Base-by-base conservation (phyloP, 2,888 invertebrate species). In the Pogonocherus hispidulus region DNA sequence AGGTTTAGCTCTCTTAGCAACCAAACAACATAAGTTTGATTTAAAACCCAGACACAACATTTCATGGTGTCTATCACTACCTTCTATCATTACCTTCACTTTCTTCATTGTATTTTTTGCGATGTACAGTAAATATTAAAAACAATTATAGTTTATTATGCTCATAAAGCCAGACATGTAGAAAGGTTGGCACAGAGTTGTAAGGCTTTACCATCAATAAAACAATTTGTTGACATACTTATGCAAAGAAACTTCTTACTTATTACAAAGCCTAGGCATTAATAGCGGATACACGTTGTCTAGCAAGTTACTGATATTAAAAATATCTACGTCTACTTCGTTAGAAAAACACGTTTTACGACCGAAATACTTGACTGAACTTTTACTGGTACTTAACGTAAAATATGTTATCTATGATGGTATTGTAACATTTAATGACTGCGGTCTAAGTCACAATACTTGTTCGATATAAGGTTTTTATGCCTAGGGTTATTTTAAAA, bases 221-320 rank as follows among this genome's bases (percentile, higher is more conserved):
- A 47, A 44, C 23, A 20, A 49, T 35, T 37, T 62, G 62, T 62
- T 51, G 62, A 62, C 62, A 60, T 49, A 62, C 62, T 37, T 62
- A 59, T 20, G 16, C 35, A 23, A 37, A 62, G 37, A 37, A 37
- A 35, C 37, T 4, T n/a, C 5, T 49, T 19, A 59, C 46, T 60
- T 60, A 51, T 49, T 62, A 51, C 51, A 14, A 41, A 14, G 35
- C 22, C 16, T 49, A 23, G 37, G 51, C 51, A 35, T 60, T 62
- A 37, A 62, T 51, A 49, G 49, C 60, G 47, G 59, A 46, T 59
- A 59, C 32, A 19, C 32, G 59, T 59, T 46, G 60, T 60, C 60
- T 60, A 35, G 37, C 60, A 27, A 2, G 37, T 62, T 37, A 35
- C 19, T 22, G 14, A 62, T 37, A 59, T 59, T 47, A 59, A 59